phyloP scores from a whole-genome alignment of 2,888 invertebrate species.

The Nemurella pictetii region DNA sequence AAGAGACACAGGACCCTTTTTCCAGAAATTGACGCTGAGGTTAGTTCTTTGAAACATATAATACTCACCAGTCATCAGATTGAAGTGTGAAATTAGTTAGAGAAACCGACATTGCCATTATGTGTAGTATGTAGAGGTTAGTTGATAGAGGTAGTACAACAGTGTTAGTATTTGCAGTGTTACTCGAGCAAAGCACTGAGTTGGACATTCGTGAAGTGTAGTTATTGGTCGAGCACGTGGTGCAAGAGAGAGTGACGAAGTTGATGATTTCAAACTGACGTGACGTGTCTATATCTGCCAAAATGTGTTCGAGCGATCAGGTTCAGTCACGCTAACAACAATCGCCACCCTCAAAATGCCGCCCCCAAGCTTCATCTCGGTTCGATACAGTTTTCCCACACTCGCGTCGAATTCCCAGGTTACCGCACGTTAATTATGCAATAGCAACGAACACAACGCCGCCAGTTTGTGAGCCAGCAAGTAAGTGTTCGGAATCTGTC shows the following conservation, averaged over 20 bases:
- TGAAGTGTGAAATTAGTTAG: not conserved
- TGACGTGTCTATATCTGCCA: not conserved
- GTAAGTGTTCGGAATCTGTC: no score
- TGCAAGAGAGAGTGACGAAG: not conserved
- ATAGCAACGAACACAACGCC: no score
- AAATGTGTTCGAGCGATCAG: not conserved
- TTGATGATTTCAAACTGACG: not conserved
- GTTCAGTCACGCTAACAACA: not conserved
- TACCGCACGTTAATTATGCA: no score
- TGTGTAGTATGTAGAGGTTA: not conserved
- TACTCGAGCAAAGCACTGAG: conserved; percentile 18
- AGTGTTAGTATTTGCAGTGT: not conserved
- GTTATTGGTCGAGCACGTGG: not conserved
- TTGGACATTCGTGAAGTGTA: conserved; percentile 30
- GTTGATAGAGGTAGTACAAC: no score
- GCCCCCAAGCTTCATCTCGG: no score
- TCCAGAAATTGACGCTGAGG: no score
- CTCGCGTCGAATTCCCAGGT: no score
- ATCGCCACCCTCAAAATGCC: not conserved
- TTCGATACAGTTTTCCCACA: no score
- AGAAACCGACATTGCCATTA: not conserved
- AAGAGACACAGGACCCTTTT: no score
- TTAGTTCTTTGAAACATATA: no score
- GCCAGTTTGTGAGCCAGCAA: no score
- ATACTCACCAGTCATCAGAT: conserved; percentile 13